A percentile compares a stretch with the other conserved stretches of the same genome.
phyloP scores from a whole-genome alignment of 2,113 vertebrate species.

The Corythornis madagascariensis region DNA sequence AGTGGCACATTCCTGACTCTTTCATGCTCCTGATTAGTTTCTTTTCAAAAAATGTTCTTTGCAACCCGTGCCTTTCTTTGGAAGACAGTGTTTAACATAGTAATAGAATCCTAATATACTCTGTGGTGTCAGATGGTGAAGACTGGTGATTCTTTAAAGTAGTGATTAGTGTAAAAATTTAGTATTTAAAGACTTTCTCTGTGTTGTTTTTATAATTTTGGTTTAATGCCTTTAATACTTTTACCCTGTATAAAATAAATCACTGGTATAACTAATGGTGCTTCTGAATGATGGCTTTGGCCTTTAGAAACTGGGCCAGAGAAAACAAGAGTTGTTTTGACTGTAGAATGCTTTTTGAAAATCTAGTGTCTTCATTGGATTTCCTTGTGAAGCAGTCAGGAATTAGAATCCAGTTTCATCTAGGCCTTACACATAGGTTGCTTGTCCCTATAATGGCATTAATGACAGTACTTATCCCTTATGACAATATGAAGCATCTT shows the following conservation, averaged over 20 bases:
- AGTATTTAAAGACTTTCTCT: neutral
- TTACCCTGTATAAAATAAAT: constrained; percentile 30
- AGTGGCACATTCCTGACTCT: neutral
- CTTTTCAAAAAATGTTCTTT: constrained; percentile 9
- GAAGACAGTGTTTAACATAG: neutral
- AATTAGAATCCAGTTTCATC: neutral
- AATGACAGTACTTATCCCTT: neutral
- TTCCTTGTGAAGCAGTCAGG: neutral
- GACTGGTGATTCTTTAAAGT: neutral
- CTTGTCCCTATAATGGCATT: neutral
- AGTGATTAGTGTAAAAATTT: neutral
- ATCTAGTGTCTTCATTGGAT: neutral
- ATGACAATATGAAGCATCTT: neutral
- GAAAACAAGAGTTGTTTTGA: neutral
- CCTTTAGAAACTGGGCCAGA: constrained; percentile 5
- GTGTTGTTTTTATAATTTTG: neutral
- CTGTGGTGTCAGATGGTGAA: neutral
- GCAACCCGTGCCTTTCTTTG: neutral
- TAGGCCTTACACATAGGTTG: neutral
- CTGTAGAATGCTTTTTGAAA: neutral
- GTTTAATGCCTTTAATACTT: constrained; percentile 26
- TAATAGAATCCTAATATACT: neutral
- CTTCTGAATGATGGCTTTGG: neutral
- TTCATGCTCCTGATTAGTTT: neutral
- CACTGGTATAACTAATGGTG: neutral